Base-by-base conservation (phyloP, 2,113 vertebrate genomes). In the Alouatta palliata region DNA sequence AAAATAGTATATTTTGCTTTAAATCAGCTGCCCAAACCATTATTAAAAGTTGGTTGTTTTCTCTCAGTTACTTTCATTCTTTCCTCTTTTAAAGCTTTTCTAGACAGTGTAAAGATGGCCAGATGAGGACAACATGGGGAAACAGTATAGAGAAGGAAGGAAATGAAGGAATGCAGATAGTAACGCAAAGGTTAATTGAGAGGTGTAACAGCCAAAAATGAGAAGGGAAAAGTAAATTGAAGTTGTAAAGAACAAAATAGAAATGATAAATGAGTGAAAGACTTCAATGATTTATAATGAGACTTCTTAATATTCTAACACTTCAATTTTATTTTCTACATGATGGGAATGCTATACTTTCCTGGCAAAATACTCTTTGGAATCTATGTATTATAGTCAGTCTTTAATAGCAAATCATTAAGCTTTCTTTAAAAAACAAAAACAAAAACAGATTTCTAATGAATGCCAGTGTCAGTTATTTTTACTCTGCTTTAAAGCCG, bases 401-500 rank as follows among this genome's bases (percentile, higher is more conserved):
- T 40, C n/a, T 92, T 95, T 84, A 47, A 25, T 16, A 81, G 45
- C 8, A 81, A 87, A 95, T 80, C 19, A 61, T 79, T 92, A 77
- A 81, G 43, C 21, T 84, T 92, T 54, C 19, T 88, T 90, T n/a
- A 27, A 80, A 58, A 93, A 40, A 14, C 32, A 76, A 54, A n/a
- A 3, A 49, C 25, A 81, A 25, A 75, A 58, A 2, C 61, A 93
- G 47, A 75, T 85, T 93, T 91, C 77, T 88, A 82, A 43, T 66
- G 47, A 75, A 71, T 61, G 25, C 58, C 27, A 76, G 27, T 27
- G 91, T 68, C 37, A 54, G 82, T 77, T 87, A 76, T 80, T 98
- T 96, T 92, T 6, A 85, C 75, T 95, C 32, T 93, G 77, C 94
- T 94, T 92, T 77, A 90, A 95, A 97, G 56, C 82, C n/a, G 7